Base-by-base conservation (phyloP, 2,113 vertebrate species). In the Rhinopithecus roxellana region DNA sequence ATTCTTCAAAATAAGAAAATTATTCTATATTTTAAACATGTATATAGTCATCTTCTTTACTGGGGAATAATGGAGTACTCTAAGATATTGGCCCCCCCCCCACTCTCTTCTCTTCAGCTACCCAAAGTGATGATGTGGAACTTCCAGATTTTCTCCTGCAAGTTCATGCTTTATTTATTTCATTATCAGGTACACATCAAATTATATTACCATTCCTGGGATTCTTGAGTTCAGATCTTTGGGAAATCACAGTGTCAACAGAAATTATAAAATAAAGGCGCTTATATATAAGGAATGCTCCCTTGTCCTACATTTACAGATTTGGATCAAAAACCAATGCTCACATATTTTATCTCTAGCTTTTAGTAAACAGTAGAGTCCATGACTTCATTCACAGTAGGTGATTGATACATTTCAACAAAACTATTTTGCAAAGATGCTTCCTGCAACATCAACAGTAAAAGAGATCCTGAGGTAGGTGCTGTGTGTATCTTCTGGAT, bases 1-100 rank as follows among this genome's bases (percentile, higher is more conserved):
- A 40, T 64, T 88, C 27, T 83, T 95, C 40, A 50, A 80, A 90
- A 90, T 80, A 57, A 89, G 50, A 84, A 91, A 67, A 87, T 16
- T 18, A 35, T 59, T 74, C 38, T 74, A 74, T n/a, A 43, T 61
- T 69, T 52, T 22, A 43, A 43, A 35, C 14, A 43, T 70, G 30
- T 85, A 3, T 13, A 11, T 35, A 64, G 18, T 8, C 23, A 86
- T 70, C 45, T 86, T 52, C 67, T 23, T 72, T 72, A 40, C 35
- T 55, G 85, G n/a, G 35, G 5, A 52, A 35, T 72, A 52, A 72
- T 72, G 22, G 17, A 87, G 13, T 40, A 52, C 25, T 64, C 48
- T 30, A 92, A 80, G 70, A 84, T 48, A 55, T 57, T 48, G 14
- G n/a, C n/a, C n/a, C 4, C 35, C 64, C 2, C 45, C 40, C 69